Evolutionary conservation across 2,888 invertebrate genomes (phyloP), one percentile per base, ranked within the genome.

Genomic region (Leucoptera coffeella): DNA sequence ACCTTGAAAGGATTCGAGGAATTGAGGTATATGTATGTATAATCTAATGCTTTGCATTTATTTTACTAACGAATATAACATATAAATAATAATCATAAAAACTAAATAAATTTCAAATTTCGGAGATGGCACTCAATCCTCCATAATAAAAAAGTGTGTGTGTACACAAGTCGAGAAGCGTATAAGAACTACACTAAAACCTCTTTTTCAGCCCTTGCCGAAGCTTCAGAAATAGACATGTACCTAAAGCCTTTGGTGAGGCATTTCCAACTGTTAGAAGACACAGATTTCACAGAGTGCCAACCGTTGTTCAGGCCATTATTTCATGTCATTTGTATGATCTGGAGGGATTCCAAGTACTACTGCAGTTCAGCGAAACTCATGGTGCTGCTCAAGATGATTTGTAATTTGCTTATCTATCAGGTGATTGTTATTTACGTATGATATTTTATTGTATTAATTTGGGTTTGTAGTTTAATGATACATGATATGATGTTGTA

Each of bases 341-440:
- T 93, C 23, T 96, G 95, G 94, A 80, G 86, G 15, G 84, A 88
- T 47, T 93, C 91, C 1, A 79, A 80, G 37, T 90, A 90, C 47
- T 95, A 94, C 54, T 89, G 92, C 50, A 86, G 84, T 45, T 88
- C 91, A 0, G 80, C 85, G 1, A 86, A 92, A 48, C 78, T 95
- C 25, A 91, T 93, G 43, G 85, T 92, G 20, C 62, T 96, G 29
- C 64, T 95, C 25, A 86, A 85, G 43, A 89, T 94, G 62, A 85
- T 93, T 37, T 85, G 86, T 50, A 96, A 96, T 69, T 69, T 94
- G 41, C 74, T 94, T 28, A 91, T 95, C 42, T 78, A 85, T 43
- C 85, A 88, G 78, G 89, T 86, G 60, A 17, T 9, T n/a, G n/a
- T n/a, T n/a, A n/a, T n/a, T n/a, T n/a, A n/a, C n/a, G n/a, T n/a